These are phyloP conservation scores for Ceratina calcarata DNA, from an alignment of 1,140 invertebrate species.

Conservation along the genomic window DNA sequence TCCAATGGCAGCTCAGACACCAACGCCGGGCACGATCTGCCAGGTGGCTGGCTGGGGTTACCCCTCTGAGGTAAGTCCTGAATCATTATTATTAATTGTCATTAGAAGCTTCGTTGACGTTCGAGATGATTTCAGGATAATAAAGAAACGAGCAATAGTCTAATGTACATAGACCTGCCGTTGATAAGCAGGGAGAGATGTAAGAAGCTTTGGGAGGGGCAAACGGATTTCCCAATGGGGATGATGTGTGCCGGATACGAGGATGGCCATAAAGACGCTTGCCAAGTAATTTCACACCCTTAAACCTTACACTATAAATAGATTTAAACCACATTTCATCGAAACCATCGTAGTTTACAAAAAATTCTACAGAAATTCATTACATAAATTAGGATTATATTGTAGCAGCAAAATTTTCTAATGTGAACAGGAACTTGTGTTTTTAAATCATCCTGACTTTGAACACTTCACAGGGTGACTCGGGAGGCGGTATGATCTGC, in stretches of 20 bases:
- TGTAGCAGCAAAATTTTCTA: too few relatives aligned
- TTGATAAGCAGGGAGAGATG: slow-evolving; percentile 70
- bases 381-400: too few relatives aligned
- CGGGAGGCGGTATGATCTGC: slow-evolving; percentile 80
- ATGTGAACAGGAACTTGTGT: too few relatives aligned
- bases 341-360: neutral
- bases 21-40: slow-evolving; percentile 60
- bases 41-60: slow-evolving; percentile 79
- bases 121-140: slow-evolving; percentile 39
- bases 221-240: slow-evolving; percentile 80
- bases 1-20: neutral
- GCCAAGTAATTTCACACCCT: slow-evolving; percentile 80
- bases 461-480: slow-evolving; percentile 77
- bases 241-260: slow-evolving; percentile 88
- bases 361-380: too few relatives aligned
- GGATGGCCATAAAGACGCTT: slow-evolving; percentile 86
- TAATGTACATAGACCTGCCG: slow-evolving; percentile 78
- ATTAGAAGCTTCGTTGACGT: neutral
- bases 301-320: neutral
- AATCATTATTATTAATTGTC: neutral
- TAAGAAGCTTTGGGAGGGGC: slow-evolving; percentile 62
- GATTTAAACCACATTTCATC: neutral
- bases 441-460: too few relatives aligned
- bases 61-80: slow-evolving; percentile 55
- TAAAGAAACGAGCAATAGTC: slow-evolving; percentile 43